phyloP scores from a whole-genome alignment of 1,140 invertebrate species.

The Nomia melanderi region DNA sequence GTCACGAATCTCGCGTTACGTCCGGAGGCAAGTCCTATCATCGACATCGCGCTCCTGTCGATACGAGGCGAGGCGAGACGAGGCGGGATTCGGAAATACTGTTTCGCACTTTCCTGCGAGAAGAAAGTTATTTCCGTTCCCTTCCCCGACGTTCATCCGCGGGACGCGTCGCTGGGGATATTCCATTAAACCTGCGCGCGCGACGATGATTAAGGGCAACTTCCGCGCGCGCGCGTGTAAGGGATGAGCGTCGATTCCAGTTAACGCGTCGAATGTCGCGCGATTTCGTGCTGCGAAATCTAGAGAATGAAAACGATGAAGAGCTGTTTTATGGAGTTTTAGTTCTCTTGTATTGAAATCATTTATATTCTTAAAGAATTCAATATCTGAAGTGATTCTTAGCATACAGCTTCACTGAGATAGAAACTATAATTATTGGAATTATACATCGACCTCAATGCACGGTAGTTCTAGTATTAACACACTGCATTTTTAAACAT shows the following conservation, averaged over 20 bases:
- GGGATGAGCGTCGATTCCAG: background rate
- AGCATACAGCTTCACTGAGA: too few relatives aligned
- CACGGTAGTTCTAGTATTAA: too few relatives aligned
- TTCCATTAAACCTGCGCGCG: background rate
- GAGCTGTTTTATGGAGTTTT: too few relatives aligned
- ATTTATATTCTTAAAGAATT: too few relatives aligned
- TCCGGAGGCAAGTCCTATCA: background rate
- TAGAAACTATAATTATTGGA: too few relatives aligned
- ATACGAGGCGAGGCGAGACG: background rate
- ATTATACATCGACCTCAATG: too few relatives aligned
- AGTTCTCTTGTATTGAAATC: too few relatives aligned
- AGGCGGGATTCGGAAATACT: conserved; percentile 1
- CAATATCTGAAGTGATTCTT: too few relatives aligned
- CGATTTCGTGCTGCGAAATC: background rate
- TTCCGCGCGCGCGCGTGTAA: background rate
- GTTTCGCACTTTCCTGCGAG: background rate
- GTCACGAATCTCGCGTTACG: conserved; percentile 1
- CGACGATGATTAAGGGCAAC: conserved; percentile 6
- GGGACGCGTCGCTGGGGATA: background rate
- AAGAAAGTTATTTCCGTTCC: background rate
- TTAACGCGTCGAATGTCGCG: background rate
- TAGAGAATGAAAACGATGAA: too few relatives aligned
- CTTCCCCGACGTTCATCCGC: background rate
- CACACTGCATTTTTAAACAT: too few relatives aligned
- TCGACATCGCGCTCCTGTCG: background rate